Conservation (phyloP, 2,888 invertebrate genomes). For the Colostygia pectinataria region DNA sequence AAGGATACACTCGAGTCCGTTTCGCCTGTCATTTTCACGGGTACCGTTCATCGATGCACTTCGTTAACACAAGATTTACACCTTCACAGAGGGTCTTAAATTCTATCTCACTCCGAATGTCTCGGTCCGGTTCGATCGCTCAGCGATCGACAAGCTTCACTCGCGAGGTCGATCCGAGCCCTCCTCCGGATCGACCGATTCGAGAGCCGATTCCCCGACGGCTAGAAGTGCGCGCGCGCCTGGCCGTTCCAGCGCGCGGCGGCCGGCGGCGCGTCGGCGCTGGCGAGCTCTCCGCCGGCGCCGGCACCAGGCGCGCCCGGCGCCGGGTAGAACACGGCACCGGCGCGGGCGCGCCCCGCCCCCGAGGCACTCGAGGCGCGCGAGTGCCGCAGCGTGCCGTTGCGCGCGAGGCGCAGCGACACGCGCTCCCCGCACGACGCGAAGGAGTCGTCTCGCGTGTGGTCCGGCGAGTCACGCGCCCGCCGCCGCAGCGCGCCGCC, state of each 20-base stretch:
- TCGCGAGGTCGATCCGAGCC: no score
- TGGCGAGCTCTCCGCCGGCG: constrained; percentile 49
- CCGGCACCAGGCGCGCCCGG: constrained; percentile 58
- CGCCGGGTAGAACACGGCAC: constrained; percentile 38
- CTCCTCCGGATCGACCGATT: background rate
- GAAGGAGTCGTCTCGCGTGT: constrained; percentile 91
- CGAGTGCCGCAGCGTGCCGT: constrained; percentile 68
- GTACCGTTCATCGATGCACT: no score
- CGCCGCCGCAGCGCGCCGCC: constrained; percentile 83
- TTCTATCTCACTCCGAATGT: no score
- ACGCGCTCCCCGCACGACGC: constrained; percentile 90
- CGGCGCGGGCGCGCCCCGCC: constrained; percentile 30
- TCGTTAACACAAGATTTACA: no score
- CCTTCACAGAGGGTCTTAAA: no score
- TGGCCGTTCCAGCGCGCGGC: constrained; percentile 56
- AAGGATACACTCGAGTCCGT: no score
- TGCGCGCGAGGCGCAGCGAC: constrained; percentile 84
- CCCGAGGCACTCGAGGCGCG: constrained; percentile 55
- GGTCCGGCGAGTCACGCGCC: constrained; percentile 84
- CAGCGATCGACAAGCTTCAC: background rate
- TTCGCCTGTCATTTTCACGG: no score
- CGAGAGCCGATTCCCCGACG: no score
- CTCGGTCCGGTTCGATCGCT: background rate
- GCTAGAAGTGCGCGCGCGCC: constrained; percentile 31
- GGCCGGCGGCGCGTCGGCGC: constrained; percentile 35